Evolutionary conservation across 2,113 vertebrate genomes (phyloP).

Genomic region (Catharus fuscescens): DNA sequence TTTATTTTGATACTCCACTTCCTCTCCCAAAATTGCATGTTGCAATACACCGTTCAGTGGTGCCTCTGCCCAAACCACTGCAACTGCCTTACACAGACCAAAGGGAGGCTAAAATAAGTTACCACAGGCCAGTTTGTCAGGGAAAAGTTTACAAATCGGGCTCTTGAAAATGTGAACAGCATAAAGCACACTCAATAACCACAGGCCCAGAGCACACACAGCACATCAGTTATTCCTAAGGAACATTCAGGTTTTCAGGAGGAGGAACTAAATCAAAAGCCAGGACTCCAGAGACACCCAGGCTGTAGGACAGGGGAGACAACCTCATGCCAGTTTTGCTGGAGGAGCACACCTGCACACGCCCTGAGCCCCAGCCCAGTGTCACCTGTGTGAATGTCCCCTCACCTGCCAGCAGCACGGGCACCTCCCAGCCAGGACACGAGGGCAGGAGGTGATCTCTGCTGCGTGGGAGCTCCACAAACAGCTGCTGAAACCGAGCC

Average conservation of each 20-base stretch:
- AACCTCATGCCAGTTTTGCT: fast-evolving
- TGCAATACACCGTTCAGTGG: neutral
- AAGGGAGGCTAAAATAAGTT: neutral
- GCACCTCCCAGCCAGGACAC: fast-evolving
- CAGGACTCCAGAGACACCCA: neutral
- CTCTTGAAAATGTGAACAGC: fast-evolving
- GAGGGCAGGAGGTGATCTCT: neutral
- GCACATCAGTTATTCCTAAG: neutral
- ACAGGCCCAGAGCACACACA: neutral
- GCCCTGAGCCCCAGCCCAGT: fast-evolving
- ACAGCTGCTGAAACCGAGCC: slow-evolving; percentile 1
- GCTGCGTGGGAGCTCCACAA: neutral
- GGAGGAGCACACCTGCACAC: fast-evolving
- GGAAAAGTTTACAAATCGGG: neutral
- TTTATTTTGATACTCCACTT: neutral
- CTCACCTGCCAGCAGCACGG: fast-evolving
- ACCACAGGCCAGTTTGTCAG: neutral
- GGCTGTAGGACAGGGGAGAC: neutral
- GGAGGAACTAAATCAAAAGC: neutral
- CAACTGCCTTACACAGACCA: neutral
- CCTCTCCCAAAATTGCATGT: neutral
- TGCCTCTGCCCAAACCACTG: neutral
- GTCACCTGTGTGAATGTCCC: fast-evolving
- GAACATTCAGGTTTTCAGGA: neutral
- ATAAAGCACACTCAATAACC: fast-evolving